Base-by-base conservation (phyloP, 1,140 invertebrate genomes). In the Leptinotarsa defecta region DNA sequence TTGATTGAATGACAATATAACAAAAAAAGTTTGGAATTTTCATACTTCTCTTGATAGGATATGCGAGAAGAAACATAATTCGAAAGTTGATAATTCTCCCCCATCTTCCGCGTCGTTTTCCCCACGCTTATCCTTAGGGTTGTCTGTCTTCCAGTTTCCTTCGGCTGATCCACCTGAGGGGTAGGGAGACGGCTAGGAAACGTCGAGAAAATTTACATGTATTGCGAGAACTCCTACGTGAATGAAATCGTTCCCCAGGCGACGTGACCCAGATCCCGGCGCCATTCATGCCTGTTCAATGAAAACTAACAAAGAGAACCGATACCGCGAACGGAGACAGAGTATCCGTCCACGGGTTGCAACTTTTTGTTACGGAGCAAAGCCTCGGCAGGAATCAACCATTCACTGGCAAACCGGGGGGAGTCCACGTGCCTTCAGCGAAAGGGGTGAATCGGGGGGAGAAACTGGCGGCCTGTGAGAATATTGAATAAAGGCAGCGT, bases 231-330 rank as follows among this genome's bases (percentile, higher is more conserved):
- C 52, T 57, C 52, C 52, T 19, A 57, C 74, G 76, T 79, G 78
- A 79, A 79, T 79, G 78, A 74, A 77, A 65, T 15, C 20, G 64
- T 76, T 68, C 76, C 74, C 64, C 67, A 74, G 24, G 68, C 43
- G 68, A 43, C 68, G 49, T 80, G 78, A 80, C 78, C 78, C 77
- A 80, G 49, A 79, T 79, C 75, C 65, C 17, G 71, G 27, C 74
- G 73, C 79, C 79, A 83, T 83, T 84, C 80, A 80, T 79, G 76
- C 69, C 48, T 73, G 67, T 72, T 79, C 76, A 80, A 80, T 80
- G 78, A 72, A 80, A 80, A 64, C 49, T n/a, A 34, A 27, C 15
- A n/a, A 24, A 57, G 15, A 57, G 52, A 57, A 17, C 2, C 52
- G 17, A 15, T 8, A 57, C 52, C 52, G 3, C 52, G 13, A 57